Evolutionary conservation across 2,113 vertebrate species (phyloP).

Genomic region (Hyperopisus bebe): DNA sequence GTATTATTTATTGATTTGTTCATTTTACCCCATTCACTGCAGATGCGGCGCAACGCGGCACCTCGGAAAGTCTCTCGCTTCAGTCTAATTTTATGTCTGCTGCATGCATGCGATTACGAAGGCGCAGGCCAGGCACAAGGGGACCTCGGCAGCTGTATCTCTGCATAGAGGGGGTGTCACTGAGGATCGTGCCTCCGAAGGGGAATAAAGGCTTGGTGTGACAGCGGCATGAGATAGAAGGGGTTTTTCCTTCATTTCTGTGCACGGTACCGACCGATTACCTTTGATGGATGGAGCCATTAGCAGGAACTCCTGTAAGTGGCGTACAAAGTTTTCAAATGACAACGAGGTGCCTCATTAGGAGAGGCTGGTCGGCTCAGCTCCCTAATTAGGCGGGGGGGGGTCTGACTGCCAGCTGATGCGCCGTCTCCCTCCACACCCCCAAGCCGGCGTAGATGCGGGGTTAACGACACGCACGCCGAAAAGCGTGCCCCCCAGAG

Average conservation of each 20-base stretch:
- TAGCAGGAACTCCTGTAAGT: slow-evolving; percentile 21
- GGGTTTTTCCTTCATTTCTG: neutral
- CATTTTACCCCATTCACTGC: neutral
- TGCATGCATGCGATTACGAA: neutral
- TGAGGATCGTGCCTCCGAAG: neutral
- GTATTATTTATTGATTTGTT: neutral
- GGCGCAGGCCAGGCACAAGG: neutral
- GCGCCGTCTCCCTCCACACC: neutral
- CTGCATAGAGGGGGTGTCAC: neutral
- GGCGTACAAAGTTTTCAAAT: neutral
- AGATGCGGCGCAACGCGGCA: neutral
- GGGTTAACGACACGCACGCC: neutral
- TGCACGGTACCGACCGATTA: neutral
- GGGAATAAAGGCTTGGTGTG: neutral
- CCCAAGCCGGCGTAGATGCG: neutral
- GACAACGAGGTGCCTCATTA: slow-evolving; percentile 18
- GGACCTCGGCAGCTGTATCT: neutral
- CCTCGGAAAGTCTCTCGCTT: neutral
- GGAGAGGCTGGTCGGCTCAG: neutral
- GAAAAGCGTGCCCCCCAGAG: neutral
- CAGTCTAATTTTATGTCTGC: neutral
- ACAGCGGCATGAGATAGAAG: neutral
- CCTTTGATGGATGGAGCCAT: slow-evolving; percentile 26
- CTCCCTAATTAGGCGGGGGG: neutral
- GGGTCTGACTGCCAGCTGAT: neutral